Conservation (phyloP, 2,797 vertebrate genomes). For the Typhlichthys eigenmanni region DNA sequence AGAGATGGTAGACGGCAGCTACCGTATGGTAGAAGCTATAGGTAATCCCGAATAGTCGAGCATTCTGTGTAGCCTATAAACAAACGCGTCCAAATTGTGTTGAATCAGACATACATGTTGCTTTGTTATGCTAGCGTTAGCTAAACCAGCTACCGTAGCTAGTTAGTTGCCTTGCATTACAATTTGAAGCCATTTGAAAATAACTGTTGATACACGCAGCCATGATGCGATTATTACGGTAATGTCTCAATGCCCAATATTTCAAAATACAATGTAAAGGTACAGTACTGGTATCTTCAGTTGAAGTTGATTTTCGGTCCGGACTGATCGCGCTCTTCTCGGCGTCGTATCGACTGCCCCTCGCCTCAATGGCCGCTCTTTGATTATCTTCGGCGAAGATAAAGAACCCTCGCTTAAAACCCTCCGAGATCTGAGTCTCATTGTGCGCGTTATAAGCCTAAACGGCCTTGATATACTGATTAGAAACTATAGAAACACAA, state of each 20-base stretch:
- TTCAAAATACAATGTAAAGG: neutral
- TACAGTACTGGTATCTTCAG: slow-evolving; percentile 28
- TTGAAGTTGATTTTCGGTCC: slow-evolving; percentile 19
- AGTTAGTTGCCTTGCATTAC: neutral
- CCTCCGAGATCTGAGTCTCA: slow-evolving; percentile 75
- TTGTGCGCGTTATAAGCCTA: slow-evolving; percentile 32
- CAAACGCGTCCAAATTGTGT: no score
- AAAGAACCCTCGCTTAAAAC: slow-evolving; percentile 22
- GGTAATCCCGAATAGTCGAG: no score
- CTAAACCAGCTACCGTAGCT: neutral
- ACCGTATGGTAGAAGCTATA: no score
- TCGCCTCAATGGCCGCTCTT: neutral
- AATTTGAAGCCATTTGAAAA: neutral
- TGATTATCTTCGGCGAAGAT: slow-evolving; percentile 30
- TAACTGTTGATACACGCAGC: neutral
- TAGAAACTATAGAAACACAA: neutral
- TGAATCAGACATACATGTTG: neutral
- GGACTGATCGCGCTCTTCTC: slow-evolving; percentile 17
- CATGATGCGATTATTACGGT: neutral
- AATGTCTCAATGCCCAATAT: neutral
- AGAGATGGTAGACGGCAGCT: no score
- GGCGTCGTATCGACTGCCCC: slow-evolving; percentile 24
- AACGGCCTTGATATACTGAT: neutral
- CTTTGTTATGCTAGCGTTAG: neutral
- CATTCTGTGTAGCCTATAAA: no score